These are phyloP conservation scores for Drosophila gunungcola DNA, from an alignment of 1,140 invertebrate species.

Conservation along the genomic window DNA sequence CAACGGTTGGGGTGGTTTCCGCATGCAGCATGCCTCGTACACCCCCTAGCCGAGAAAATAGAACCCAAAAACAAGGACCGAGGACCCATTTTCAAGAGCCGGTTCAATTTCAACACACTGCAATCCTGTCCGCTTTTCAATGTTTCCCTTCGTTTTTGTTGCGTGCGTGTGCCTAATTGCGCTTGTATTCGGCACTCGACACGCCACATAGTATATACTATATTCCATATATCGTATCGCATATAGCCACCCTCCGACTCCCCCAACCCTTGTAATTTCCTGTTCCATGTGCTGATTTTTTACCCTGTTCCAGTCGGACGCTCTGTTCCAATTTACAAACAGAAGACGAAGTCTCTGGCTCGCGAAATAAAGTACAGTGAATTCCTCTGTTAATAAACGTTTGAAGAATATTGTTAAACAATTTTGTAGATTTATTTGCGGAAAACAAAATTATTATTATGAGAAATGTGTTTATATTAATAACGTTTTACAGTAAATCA, in stretches of 20 bases:
- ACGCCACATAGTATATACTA: conserved; percentile 14
- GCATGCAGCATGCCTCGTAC: conserved; percentile 25
- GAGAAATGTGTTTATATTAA: too few relatives aligned
- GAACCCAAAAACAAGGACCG: conserved; percentile 19
- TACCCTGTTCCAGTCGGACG: conserved; percentile 27
- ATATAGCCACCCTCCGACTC: conserved; percentile 24
- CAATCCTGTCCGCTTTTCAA: conserved; percentile 23
- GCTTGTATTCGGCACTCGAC: conserved; percentile 63
- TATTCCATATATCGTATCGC: conserved; percentile 1
- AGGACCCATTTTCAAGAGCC: conserved; percentile 40
- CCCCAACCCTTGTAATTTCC: conserved; percentile 48
- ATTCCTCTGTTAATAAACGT: neutral
- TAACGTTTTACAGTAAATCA: too few relatives aligned
- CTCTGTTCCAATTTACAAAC: conserved; percentile 68
- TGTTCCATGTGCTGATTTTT: conserved; percentile 77
- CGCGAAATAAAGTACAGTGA: conserved; percentile 36
- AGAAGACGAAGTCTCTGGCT: conserved; percentile 8
- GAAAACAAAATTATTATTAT: too few relatives aligned
- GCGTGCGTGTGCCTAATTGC: conserved; percentile 76
- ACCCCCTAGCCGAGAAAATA: conserved; percentile 48
- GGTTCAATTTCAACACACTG: conserved; percentile 41
- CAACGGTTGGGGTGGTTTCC: conserved; percentile 58
- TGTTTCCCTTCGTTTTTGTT: conserved; percentile 40
- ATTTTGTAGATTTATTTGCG: neutral
- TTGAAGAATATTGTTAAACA: too few relatives aligned